phyloP scores from a whole-genome alignment of 2,113 vertebrate genomes.

The Hippocampus comes region DNA sequence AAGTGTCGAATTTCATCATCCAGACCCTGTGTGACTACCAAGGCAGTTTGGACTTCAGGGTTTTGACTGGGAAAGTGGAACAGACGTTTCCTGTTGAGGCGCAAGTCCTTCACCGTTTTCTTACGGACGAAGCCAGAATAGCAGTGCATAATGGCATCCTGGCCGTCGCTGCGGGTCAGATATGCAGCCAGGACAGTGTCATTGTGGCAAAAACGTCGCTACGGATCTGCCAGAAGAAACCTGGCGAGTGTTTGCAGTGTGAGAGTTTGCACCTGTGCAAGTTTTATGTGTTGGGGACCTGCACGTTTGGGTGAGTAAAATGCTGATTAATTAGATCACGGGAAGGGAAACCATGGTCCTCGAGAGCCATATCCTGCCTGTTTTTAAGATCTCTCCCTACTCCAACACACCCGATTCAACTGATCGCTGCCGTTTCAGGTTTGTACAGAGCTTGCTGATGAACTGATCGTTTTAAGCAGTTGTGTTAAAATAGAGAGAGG shows the following conservation, averaged over 20 bases:
- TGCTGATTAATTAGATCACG: too few relatives aligned
- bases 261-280: constrained; percentile 65
- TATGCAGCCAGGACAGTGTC: constrained; percentile 42
- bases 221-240: constrained; percentile 56
- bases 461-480: too few relatives aligned
- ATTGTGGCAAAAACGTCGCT: constrained; percentile 62
- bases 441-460: too few relatives aligned
- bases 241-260: constrained; percentile 50
- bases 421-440: too few relatives aligned
- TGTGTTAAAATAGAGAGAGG: too few relatives aligned
- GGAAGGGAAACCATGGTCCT: too few relatives aligned
- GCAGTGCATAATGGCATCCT: constrained; percentile 27
- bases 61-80: constrained; percentile 29
- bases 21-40: constrained; percentile 55
- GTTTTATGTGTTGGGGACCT: constrained; percentile 63
- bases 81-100: constrained; percentile 17
- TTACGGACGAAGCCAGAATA: constrained; percentile 50
- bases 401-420: too few relatives aligned
- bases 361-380: too few relatives aligned
- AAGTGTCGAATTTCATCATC: constrained; percentile 27
- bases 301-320: constrained; percentile 61
- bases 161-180: fast-evolving
- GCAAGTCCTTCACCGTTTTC: constrained; percentile 15
- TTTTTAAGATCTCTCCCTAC: too few relatives aligned
- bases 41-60: constrained; percentile 52